Evolutionary conservation across 2,797 vertebrate genomes (phyloP).

Genomic region (Coendou prehensilis): DNA sequence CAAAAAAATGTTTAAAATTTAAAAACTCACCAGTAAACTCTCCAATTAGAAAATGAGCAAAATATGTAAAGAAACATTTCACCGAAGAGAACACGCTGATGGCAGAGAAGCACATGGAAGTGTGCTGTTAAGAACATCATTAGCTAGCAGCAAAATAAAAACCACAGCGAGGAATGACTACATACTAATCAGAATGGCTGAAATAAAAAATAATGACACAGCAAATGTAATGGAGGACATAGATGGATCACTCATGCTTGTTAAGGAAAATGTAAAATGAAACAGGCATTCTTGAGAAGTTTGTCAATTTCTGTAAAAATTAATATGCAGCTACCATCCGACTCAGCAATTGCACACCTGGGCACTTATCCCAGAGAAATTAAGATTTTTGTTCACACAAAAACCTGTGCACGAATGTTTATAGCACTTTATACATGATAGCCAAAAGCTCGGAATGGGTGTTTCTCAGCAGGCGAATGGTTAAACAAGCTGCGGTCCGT

Average conservation of each 20-base stretch:
- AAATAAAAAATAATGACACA: neutral
- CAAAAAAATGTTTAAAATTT: slow-evolving; percentile 14
- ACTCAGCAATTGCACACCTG: neutral
- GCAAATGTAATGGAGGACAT: neutral
- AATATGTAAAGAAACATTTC: neutral
- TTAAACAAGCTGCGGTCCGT: neutral
- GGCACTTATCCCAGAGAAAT: slow-evolving; percentile 58
- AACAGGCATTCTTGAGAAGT: neutral
- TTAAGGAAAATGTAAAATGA: neutral
- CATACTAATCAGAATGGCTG: neutral
- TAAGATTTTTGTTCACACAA: slow-evolving; percentile 20
- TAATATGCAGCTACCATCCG: neutral
- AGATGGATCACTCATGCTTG: neutral
- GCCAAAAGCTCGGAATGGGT: slow-evolving; percentile 22
- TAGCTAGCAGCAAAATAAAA: slow-evolving; percentile 24
- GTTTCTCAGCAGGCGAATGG: neutral
- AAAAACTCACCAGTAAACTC: slow-evolving; percentile 33
- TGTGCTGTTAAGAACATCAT: neutral
- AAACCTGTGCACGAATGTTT: neutral
- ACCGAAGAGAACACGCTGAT: neutral
- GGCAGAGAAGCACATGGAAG: neutral
- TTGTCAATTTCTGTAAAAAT: slow-evolving; percentile 58
- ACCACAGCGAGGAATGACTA: neutral
- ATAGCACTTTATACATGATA: neutral
- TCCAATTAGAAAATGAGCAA: slow-evolving; percentile 32